These are phyloP conservation scores for Agrochola lychnidis DNA, from an alignment of 2,888 invertebrate species.

Conservation along the genomic window DNA sequence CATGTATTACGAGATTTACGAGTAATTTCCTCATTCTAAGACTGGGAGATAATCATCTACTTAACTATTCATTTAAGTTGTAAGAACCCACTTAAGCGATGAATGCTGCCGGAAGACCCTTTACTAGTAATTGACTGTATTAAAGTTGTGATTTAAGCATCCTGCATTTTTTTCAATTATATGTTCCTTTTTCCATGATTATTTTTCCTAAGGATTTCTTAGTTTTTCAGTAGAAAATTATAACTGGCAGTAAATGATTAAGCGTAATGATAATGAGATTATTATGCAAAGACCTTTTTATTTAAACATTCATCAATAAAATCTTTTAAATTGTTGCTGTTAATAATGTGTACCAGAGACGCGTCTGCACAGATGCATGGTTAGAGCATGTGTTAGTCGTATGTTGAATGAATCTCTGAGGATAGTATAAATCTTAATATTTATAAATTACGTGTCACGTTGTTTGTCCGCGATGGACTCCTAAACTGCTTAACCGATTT, in stretches of 20 bases:
- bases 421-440: too few relatives aligned
- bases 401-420: background rate
- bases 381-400: background rate
- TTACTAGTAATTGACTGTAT: conserved; percentile 26
- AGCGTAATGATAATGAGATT: background rate
- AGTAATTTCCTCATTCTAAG: conserved; percentile 47
- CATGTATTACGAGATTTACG: conserved; percentile 14
- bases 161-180: background rate
- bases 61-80: conserved; percentile 46
- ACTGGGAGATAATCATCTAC: conserved; percentile 38
- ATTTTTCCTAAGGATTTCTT: too few relatives aligned
- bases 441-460: too few relatives aligned
- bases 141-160: conserved; percentile 1
- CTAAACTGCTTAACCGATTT: too few relatives aligned
- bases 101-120: conserved; percentile 39
- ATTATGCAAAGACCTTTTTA: too few relatives aligned
- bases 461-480: too few relatives aligned
- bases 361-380: background rate
- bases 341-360: background rate
- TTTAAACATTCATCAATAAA: background rate
- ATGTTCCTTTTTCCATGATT: background rate
- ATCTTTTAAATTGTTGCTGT: background rate
- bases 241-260: background rate
- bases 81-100: conserved; percentile 39
- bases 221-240: background rate